Conservation (phyloP, 1,140 invertebrate genomes). For the Papilio aristodemus region DNA sequence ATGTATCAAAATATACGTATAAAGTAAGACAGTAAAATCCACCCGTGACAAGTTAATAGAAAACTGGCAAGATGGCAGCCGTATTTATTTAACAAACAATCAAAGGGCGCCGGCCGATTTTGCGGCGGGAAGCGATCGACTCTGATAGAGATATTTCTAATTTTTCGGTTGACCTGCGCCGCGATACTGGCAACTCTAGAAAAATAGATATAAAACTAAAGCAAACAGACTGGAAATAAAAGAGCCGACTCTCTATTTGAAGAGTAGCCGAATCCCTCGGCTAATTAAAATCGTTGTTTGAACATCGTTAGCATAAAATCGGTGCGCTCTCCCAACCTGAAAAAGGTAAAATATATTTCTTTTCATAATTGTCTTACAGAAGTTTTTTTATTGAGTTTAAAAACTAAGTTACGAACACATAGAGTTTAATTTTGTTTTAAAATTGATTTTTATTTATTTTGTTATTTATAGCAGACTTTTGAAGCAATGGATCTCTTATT, state of each 20-base stretch:
- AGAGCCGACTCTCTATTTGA: conserved; percentile 51
- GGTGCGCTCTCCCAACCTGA: conserved; percentile 32
- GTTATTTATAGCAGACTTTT: neutral
- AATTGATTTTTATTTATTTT: neutral
- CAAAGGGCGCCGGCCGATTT: conserved; percentile 30
- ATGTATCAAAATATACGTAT: neutral
- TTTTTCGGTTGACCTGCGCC: conserved; percentile 70
- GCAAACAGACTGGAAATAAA: conserved; percentile 64
- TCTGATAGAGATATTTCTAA: conserved; percentile 75
- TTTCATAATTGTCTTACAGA: conserved; percentile 20
- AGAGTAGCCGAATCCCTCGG: conserved; percentile 44
- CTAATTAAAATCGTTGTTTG: conserved; percentile 55
- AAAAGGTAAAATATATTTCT: conserved; percentile 34
- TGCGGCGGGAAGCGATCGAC: conserved; percentile 47
- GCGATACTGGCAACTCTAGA: conserved; percentile 54
- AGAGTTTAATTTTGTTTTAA: neutral
- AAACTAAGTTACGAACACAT: conserved; percentile 12
- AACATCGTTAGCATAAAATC: conserved; percentile 36
- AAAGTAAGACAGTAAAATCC: conserved; percentile 22
- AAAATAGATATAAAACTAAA: conserved; percentile 68
- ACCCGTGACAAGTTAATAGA: conserved; percentile 32
- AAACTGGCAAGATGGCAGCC: conserved; percentile 12
- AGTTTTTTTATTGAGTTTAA: conserved; percentile 11
- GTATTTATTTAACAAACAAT: conserved; percentile 37
- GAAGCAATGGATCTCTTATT: neutral